A percentile compares a stretch with the other conserved stretches of the same genome.
These are phyloP conservation scores for Torymus tubicola DNA, from an alignment of 2,888 invertebrate species.

Conservation along the genomic window DNA sequence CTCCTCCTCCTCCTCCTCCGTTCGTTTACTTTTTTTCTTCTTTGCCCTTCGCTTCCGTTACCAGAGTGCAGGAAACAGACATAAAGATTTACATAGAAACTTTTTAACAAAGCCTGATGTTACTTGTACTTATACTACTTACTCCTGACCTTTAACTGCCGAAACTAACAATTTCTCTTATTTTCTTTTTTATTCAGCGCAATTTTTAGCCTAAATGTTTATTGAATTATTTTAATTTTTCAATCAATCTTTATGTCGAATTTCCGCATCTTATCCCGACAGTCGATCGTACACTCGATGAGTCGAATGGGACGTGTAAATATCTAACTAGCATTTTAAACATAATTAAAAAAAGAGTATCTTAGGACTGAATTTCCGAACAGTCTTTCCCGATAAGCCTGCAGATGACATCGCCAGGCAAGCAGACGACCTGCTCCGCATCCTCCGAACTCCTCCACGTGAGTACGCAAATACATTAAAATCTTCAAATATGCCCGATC, in stretches of 20 bases:
- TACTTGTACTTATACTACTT: slow-evolving; percentile 50
- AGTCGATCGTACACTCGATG: slow-evolving; percentile 26
- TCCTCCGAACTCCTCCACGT: neutral
- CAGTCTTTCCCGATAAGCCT: too few relatives aligned
- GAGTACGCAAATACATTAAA: slow-evolving; percentile 44
- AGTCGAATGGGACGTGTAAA: slow-evolving; percentile 40
- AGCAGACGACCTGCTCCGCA: neutral
- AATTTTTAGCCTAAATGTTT: too few relatives aligned
- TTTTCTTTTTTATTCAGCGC: too few relatives aligned
- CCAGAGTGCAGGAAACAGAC: neutral
- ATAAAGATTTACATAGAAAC: slow-evolving; percentile 13
- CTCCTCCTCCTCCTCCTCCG: neutral
- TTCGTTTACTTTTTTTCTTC: neutral
- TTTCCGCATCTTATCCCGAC: neutral
- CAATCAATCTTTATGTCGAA: neutral
- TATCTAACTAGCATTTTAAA: too few relatives aligned
- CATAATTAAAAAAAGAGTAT: too few relatives aligned
- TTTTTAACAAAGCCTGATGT: slow-evolving; percentile 35
- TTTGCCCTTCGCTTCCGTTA: neutral
- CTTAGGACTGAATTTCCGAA: too few relatives aligned
- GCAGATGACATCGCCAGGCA: too few relatives aligned
- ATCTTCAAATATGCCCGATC: neutral
- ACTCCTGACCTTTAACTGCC: neutral
- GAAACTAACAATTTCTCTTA: neutral
- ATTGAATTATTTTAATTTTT: neutral